A percentile compares a stretch with the other conserved stretches of the same genome.
Evolutionary conservation across 2,888 invertebrate species (phyloP).

Genomic region (Cancer borealis): DNA sequence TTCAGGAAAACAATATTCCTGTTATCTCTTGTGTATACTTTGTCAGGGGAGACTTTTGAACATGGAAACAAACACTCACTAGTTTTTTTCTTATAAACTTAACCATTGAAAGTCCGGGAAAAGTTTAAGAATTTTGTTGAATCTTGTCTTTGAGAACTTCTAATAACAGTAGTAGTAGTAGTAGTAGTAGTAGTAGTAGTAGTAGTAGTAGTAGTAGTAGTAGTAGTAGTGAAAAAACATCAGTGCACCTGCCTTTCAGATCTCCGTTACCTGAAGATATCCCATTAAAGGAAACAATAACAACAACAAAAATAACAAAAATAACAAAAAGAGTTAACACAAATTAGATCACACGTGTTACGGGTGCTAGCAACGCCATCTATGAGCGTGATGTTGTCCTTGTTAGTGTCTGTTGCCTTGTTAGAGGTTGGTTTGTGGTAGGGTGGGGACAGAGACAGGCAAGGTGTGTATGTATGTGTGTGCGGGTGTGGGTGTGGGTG

Average conservation of each 20-base stretch:
- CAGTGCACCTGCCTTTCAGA: background rate
- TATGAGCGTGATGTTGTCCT: slow-evolving; percentile 3
- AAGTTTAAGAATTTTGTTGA: background rate
- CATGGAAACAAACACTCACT: too few species aligned
- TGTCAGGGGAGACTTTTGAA: too few species aligned
- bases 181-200: slow-evolving; percentile 44
- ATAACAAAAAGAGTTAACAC: background rate
- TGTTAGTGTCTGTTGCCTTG: slow-evolving; percentile 35
- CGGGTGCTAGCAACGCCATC: background rate
- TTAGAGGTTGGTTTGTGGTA: background rate
- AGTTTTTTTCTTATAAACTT: too few species aligned
- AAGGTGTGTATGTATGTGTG: too few species aligned
- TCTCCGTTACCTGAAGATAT: background rate
- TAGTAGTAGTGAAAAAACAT: slow-evolving; percentile 1
- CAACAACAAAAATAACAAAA: background rate
- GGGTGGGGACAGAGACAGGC: too few species aligned
- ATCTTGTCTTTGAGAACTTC: background rate
- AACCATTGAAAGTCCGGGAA: background rate
- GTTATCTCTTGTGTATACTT: too few species aligned
- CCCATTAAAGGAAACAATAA: background rate
- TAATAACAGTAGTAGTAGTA: background rate
- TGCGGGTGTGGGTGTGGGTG: too few species aligned
- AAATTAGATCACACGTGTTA: background rate
- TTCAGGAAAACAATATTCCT: too few species aligned
- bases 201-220: slow-evolving; percentile 45